Base-by-base conservation (phyloP, 2,888 invertebrate species). In the Amphipoea oculea region DNA sequence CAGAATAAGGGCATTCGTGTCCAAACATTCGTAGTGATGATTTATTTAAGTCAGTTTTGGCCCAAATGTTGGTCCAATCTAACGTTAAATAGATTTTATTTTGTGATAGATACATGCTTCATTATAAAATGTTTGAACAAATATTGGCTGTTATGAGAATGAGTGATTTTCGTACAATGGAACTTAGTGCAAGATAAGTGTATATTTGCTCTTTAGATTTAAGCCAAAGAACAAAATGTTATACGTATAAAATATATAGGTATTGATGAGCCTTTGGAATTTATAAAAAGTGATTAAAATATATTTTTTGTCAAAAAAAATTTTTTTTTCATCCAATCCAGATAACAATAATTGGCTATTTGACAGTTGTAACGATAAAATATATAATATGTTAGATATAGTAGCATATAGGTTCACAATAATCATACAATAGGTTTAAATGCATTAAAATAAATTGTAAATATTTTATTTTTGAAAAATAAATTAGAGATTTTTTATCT, bases 171-270 rank as follows among this genome's bases (percentile, higher is more conserved):
- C 79, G 85, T 89, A 89, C 86, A 89, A 86, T 89, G 42, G 36
- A 79, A 84, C 42, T 76, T 83, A 89, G 73, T 89, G 80, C 75
- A 85, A 87, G 81, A 70, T 79, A 76, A 63, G 72, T 89, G 77
- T 84, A 86, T 83, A 86, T 89, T 82, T 83, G 81, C 77, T 86
- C 51, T 77, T 82, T 90, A 91, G 85, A 79, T 88, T 40, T 90
- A 90, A 87, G 91, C 84, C 85, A 88, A 91, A 88, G 90, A 90
- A 90, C 82, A 88, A 84, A 40, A 87, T 82, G 68, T 80, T 79
- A 79, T 69, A 76, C 60, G 76, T 86, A 79, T 86, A 73, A 67
- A 65, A 51, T 85, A 72, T 69, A 72, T 73, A 45, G 12, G 12
- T 45, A 68, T 75, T 66, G 48, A 73, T 78, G 63, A 84, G 80